These are phyloP conservation scores for Zosterops hypoxanthus DNA, from an alignment of 2,113 vertebrate species.

Conservation along the genomic window DNA sequence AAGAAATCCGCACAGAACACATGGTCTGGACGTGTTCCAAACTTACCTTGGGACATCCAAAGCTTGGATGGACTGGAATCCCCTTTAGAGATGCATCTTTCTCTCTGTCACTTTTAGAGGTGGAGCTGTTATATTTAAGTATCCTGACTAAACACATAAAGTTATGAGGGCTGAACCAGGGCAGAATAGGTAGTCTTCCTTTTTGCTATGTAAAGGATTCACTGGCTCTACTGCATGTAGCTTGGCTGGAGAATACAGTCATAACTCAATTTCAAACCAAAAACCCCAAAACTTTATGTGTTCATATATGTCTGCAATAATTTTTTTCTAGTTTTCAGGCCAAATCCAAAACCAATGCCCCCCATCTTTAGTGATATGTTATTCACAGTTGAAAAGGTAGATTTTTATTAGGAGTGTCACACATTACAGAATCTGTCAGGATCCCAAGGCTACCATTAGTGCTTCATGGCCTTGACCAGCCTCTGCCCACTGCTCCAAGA, in stretches of 20 bases:
- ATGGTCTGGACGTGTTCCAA: neutral
- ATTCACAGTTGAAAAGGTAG: neutral
- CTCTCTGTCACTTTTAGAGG: neutral
- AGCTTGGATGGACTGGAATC: neutral
- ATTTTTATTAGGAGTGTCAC: neutral
- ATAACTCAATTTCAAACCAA: neutral
- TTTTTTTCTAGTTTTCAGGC: neutral
- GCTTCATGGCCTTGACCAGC: neutral
- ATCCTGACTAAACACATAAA: neutral
- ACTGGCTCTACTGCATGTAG: accelerated
- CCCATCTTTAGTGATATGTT: neutral
- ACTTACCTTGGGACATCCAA: neutral
- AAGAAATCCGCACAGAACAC: neutral
- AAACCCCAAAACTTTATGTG: neutral
- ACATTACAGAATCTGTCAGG: neutral
- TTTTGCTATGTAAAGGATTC: neutral
- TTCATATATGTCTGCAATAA: neutral
- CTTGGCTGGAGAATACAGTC: neutral
- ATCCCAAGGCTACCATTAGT: neutral
- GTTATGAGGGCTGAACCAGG: neutral
- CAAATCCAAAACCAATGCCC: neutral
- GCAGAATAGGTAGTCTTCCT: neutral
- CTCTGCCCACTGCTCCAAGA: neutral
- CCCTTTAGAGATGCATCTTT: neutral
- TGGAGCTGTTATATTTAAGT: neutral